Percentiles rank a stretch among this genome's conserved stretches.
Conservation (phyloP, 2,888 invertebrate species). For the Meghimatium bilineatum region DNA sequence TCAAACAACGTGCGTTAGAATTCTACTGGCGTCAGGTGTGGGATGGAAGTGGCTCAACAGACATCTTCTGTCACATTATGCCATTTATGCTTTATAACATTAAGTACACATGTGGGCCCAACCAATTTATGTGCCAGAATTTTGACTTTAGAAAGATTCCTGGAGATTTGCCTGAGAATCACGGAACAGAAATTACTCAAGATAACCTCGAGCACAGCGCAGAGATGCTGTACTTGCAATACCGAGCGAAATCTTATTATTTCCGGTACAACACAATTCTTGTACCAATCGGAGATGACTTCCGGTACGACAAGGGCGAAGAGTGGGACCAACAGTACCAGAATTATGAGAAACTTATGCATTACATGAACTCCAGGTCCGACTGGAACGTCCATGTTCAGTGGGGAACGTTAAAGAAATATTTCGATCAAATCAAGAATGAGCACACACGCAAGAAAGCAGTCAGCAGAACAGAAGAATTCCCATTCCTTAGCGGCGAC, state of each 20-base stretch:
- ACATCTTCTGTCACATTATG: constrained; percentile 91
- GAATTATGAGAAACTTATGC: constrained; percentile 91
- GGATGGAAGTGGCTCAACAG: constrained; percentile 75
- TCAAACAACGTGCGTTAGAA: constrained; percentile 78
- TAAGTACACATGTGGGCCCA: constrained; percentile 96
- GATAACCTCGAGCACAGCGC: constrained; percentile 91
- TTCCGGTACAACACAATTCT: constrained; percentile 94
- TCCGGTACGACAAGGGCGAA: constrained; percentile 90
- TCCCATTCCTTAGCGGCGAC: constrained; percentile 90
- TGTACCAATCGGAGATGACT: constrained; percentile 97
- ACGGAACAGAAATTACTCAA: constrained; percentile 89
- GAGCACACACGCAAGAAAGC: constrained; percentile 75
- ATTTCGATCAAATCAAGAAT: constrained; percentile 84
- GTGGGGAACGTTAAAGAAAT: constrained; percentile 92
- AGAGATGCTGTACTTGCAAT: constrained; percentile 89
- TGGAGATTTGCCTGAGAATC: constrained; percentile 90
- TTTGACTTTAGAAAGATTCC: constrained; percentile 85
- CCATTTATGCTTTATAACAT: constrained; percentile 98
- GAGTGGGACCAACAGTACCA: constrained; percentile 97
- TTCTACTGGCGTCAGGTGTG: constrained; percentile 93
- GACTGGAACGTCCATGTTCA: constrained; percentile 78
- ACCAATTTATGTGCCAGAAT: constrained; percentile 83
- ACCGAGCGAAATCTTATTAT: constrained; percentile 90
- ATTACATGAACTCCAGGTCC: constrained; percentile 89
- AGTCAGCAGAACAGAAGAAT: constrained; percentile 51